These are phyloP conservation scores for Ammospiza nelsoni DNA, from an alignment of 2,113 vertebrate genomes.

Conservation along the genomic window DNA sequence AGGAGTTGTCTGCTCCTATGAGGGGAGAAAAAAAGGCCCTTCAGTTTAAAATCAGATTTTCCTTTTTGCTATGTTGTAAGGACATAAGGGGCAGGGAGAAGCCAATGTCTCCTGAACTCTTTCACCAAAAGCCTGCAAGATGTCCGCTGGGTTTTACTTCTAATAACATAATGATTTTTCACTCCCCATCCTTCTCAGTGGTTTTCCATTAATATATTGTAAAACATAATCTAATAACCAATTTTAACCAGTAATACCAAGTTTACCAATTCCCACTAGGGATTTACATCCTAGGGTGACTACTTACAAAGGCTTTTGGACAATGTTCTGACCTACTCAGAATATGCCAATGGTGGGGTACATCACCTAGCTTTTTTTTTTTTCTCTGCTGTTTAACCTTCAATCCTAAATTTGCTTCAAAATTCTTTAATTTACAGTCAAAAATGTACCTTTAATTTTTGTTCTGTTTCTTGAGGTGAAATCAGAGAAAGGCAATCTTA, in stretches of 20 bases:
- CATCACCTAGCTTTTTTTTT: not conserved
- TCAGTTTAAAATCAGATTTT: not conserved
- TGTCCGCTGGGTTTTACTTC: not conserved
- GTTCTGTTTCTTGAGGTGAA: not conserved
- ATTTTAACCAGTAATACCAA: not conserved
- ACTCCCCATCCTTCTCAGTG: not conserved
- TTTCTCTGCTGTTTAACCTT: not conserved
- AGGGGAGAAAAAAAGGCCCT: not conserved
- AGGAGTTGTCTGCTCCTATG: not conserved
- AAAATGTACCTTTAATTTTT: not conserved
- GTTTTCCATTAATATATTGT: not conserved
- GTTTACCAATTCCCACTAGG: not conserved
- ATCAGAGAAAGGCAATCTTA: not conserved
- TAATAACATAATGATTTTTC: not conserved
- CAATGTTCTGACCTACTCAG: not conserved
- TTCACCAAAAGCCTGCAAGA: not conserved
- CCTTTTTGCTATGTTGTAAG: not conserved
- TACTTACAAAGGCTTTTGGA: not conserved
- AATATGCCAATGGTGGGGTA: not conserved
- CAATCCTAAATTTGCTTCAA: not conserved
- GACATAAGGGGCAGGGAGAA: not conserved
- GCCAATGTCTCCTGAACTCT: not conserved
- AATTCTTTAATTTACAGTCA: not conserved
- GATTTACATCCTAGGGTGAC: not conserved
- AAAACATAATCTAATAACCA: not conserved